A percentile compares a stretch with the other conserved stretches of the same genome.
Evolutionary conservation across 1,140 invertebrate genomes (phyloP).

Genomic region (Coptotermes formosanus): DNA sequence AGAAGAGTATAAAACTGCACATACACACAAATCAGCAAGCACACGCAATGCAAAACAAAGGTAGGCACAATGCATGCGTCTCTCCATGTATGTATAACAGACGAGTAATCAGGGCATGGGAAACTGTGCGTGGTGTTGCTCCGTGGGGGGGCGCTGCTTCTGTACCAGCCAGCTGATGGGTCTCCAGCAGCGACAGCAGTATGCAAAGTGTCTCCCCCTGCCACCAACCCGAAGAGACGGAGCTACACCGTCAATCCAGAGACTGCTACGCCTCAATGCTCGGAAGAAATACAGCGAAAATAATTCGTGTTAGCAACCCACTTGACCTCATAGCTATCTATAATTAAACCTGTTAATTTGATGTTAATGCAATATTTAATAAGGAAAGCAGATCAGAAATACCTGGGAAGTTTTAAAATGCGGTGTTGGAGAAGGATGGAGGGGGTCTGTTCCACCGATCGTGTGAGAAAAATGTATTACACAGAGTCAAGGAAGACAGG

Average conservation of each 20-base stretch:
- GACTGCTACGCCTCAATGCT: no score
- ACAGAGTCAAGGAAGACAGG: no score
- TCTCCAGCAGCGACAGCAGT: not conserved
- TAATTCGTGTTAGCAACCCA: no score
- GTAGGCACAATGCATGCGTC: not conserved
- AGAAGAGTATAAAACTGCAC: not conserved
- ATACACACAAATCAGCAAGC: not conserved
- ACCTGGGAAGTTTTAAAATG: no score
- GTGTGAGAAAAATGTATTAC: no score
- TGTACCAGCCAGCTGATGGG: not conserved
- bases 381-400: no score
- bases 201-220: not conserved
- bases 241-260: not conserved
- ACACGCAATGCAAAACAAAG: slow-evolving; percentile 10
- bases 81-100: not conserved
- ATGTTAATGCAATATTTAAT: no score
- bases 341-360: no score
- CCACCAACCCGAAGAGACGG: not conserved
- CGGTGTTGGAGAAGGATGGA: no score
- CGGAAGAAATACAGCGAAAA: no score
- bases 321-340: no score
- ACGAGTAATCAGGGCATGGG: not conserved
- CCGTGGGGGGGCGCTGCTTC: not conserved
- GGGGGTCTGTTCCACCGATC: no score
- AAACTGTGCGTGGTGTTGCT: not conserved